These are phyloP conservation scores for Seriola rivoliana DNA, from an alignment of 2,113 vertebrate species.

Conservation along the genomic window DNA sequence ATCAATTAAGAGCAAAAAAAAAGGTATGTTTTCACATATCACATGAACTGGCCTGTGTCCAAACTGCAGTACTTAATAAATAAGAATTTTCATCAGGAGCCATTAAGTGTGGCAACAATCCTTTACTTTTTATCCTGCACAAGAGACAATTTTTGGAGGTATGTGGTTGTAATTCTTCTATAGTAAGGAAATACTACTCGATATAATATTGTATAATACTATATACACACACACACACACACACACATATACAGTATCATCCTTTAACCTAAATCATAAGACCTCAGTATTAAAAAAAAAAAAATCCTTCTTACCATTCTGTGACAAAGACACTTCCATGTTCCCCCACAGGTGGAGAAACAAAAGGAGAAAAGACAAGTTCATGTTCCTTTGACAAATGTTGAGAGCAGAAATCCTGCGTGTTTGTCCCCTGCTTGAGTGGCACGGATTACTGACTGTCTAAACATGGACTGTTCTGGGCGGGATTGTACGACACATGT, in stretches of 20 bases:
- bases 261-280: background rate
- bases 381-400: background rate
- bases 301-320: constrained; percentile 53
- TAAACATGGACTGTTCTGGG: background rate
- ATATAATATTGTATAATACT: no score
- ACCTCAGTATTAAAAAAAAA: background rate
- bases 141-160: no score
- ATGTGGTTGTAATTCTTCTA: no score
- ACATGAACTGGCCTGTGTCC: background rate
- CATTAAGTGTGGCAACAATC: no score
- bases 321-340: constrained; percentile 20
- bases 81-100: no score
- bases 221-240: no score
- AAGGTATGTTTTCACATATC: background rate
- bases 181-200: no score
- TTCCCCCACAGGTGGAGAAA: constrained; percentile 44
- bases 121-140: no score
- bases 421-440: background rate
- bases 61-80: no score
- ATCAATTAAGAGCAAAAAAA: no score
- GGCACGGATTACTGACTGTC: background rate
- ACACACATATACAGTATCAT: no score
- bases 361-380: constrained; percentile 34
- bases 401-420: background rate
- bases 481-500: background rate